Base-by-base conservation (phyloP, 2,888 invertebrate species). In the Pristionchus exspectatus region DNA sequence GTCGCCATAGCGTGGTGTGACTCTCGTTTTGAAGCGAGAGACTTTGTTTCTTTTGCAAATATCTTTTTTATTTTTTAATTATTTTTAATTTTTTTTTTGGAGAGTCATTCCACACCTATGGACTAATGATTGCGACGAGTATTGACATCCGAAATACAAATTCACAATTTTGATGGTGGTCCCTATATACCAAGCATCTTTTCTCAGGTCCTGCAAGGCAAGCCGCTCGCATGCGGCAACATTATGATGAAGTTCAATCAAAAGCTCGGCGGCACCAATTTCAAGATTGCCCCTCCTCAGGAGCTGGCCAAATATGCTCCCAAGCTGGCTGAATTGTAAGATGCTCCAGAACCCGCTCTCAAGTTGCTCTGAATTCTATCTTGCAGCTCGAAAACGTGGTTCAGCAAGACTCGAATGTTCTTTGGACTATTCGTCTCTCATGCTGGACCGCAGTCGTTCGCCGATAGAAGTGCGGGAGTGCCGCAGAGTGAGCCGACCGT, bases 341-440 rank as follows among this genome's bases (percentile, higher is more conserved):
- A 38, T 38, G 38, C 38, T 38, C 38, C 38, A 38, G 3, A 38
- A 38, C 38, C 38, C 38, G 38, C 38, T 38, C 38, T 38, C 38
- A 38, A 38, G 2, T 3, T 38, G 38, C 38, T 38, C 38, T 38
- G 5, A 38, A 3, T 5, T 38, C 38, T 38, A 2, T 38, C 38
- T 38, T 81, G n/a, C 44, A 87, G 87, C n/a, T 69, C 87, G 21
- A 50, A 50, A 9, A 54, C 50, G 18, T 87, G 69, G 72, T 87
- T 87, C 87, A 30, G 3, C 74, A 83, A 83, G 56, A 89, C 88
- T 24, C 87, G 91, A 18, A 92, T 93, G 92, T 90, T 91, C 74
- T 63, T 93, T 56, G 93, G 93, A 0, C 77, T 93, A n/a, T 92
- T 92, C 66, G 89, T 93, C 50, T 90, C 90, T 2, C 93, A 93